phyloP scores from a whole-genome alignment of 2,888 invertebrate species.

The Mantis religiosa region DNA sequence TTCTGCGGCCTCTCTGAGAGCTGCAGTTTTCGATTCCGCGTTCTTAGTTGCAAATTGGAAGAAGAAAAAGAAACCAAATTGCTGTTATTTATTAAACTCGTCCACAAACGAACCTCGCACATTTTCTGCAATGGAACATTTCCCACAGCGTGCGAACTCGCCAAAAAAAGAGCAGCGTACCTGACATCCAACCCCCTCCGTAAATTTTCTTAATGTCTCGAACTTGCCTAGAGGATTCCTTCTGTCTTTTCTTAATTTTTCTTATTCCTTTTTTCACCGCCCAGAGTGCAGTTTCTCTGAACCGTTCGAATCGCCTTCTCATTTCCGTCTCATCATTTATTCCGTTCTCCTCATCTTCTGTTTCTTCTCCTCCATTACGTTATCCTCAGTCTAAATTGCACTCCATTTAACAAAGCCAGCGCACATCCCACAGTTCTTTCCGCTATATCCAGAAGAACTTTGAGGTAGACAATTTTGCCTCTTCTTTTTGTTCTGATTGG shows the following conservation, averaged over 20 bases:
- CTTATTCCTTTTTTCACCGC: not conserved
- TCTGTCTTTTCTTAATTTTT: not conserved
- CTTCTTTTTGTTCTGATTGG: not conserved
- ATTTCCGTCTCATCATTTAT: not conserved
- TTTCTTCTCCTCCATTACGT: not conserved
- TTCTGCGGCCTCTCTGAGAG: too few relatives aligned
- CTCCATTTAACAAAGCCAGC: not conserved
- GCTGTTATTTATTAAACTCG: not conserved
- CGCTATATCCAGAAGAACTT: not conserved
- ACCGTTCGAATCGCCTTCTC: not conserved
- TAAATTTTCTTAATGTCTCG: not conserved
- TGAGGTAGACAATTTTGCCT: not conserved
- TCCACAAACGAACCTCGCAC: not conserved
- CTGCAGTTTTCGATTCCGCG: too few relatives aligned
- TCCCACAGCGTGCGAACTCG: not conserved
- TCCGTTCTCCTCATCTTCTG: not conserved
- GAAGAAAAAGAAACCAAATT: not conserved
- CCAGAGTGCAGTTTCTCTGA: not conserved
- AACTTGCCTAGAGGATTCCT: not conserved
- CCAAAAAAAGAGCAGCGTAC: not conserved
- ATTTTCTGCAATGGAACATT: not conserved
- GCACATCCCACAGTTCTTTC: not conserved
- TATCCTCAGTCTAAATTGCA: not conserved
- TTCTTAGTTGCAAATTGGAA: not conserved
- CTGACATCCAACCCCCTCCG: not conserved